These are phyloP conservation scores for Clivina fossor DNA, from an alignment of 2,888 invertebrate genomes.

Conservation along the genomic window DNA sequence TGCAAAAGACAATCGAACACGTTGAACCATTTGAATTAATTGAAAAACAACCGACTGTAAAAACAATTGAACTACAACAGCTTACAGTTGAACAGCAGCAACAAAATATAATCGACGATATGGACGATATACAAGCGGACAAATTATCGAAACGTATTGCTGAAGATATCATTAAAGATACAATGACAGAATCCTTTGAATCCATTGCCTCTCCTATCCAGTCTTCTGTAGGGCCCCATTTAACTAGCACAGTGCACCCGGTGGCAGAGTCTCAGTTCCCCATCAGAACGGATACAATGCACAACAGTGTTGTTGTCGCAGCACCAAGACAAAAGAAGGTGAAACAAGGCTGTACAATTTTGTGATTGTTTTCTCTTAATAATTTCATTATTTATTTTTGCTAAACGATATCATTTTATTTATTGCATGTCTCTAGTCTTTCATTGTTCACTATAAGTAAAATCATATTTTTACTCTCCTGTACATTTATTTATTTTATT, in stretches of 20 bases:
- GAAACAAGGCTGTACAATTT: constrained; percentile 49
- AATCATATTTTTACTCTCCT: constrained; percentile 14
- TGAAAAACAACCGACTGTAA: constrained; percentile 3
- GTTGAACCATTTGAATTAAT: too few relatives aligned
- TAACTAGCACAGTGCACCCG: constrained; percentile 8
- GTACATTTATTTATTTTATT: constrained; percentile 12
- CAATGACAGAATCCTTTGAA: constrained; percentile 11
- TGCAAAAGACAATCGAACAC: too few relatives aligned
- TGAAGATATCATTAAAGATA: constrained; percentile 40
- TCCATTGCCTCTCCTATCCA: constrained; percentile 6
- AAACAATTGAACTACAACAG: background rate
- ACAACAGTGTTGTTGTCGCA: too few relatives aligned
- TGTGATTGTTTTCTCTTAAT: constrained; percentile 23
- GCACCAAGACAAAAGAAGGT: constrained; percentile 49
- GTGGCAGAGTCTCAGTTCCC: too few relatives aligned
- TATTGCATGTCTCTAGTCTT: constrained; percentile 15
- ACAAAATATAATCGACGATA: too few relatives aligned
- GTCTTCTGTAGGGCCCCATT: constrained; percentile 4
- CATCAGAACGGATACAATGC: too few relatives aligned
- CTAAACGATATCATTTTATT: background rate
- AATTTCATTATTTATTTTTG: constrained; percentile 7
- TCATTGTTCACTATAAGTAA: constrained; percentile 14
- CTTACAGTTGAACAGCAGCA: too few relatives aligned
- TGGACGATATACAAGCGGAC: constrained; percentile 40
- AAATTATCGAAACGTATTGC: constrained; percentile 44